Conservation (phyloP, 2,888 invertebrate species). For the Platynereis dumerilii region DNA sequence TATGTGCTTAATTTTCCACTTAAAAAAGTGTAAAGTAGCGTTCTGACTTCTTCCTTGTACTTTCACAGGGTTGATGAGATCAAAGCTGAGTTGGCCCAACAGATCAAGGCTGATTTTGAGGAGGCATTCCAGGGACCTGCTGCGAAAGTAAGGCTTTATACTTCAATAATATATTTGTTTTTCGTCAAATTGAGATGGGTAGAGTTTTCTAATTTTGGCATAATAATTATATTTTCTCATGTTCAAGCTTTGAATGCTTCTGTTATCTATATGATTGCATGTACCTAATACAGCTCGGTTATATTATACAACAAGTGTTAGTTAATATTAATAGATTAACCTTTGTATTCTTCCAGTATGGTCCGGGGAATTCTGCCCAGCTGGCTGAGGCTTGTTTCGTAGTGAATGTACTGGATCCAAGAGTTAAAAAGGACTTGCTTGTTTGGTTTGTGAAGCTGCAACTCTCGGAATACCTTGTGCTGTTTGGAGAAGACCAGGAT, state of each 20-base stretch:
- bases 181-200: not conserved
- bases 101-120: slow-evolving; percentile 90
- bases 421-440: slow-evolving; percentile 83
- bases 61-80: slow-evolving; percentile 72
- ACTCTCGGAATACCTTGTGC: slow-evolving; percentile 88
- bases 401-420: slow-evolving; percentile 84
- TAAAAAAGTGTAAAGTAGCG: too few relatives aligned
- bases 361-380: slow-evolving; percentile 67
- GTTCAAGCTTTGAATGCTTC: not conserved
- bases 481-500: slow-evolving; percentile 95
- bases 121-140: slow-evolving; percentile 71
- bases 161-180: not conserved
- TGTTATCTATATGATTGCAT: too few relatives aligned
- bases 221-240: too few relatives aligned
- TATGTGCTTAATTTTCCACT: too few relatives aligned
- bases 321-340: too few relatives aligned
- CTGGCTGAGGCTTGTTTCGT: slow-evolving; percentile 76
- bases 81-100: slow-evolving; percentile 78
- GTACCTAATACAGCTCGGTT: too few relatives aligned
- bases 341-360: slow-evolving; percentile 51
- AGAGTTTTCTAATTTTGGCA: too few relatives aligned
- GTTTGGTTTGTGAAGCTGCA: slow-evolving; percentile 89
- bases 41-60: not conserved
- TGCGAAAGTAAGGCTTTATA: slow-evolving; percentile 55
- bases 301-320: too few relatives aligned